Evolutionary conservation across 2,888 invertebrate genomes (phyloP).

Genomic region (Eubasilissa splendida): DNA sequence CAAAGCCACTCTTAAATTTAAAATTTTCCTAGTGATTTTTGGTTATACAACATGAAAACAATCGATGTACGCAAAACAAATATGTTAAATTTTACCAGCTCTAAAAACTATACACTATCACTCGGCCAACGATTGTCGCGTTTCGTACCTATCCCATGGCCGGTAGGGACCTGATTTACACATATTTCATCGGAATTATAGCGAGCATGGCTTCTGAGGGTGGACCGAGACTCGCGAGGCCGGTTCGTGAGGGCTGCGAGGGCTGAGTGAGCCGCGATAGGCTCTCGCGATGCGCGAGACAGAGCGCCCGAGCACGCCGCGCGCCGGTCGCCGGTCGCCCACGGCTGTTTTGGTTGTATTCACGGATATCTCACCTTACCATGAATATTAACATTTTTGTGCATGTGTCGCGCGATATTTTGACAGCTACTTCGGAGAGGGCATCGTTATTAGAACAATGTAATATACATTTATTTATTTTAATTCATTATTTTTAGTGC

Average conservation of each 20-base stretch:
- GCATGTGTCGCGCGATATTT: no score
- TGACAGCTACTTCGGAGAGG: no score
- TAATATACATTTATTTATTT: no score
- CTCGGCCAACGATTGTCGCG: not conserved
- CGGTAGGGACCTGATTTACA: not conserved
- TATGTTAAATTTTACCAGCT: no score
- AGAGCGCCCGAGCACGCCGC: conserved; percentile 45
- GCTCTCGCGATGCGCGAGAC: not conserved
- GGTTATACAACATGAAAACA: no score
- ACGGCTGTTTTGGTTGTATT: not conserved
- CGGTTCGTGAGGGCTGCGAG: conserved; percentile 9
- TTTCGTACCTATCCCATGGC: not conserved
- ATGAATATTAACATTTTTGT: not conserved
- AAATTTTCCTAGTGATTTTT: no score
- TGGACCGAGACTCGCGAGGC: conserved; percentile 3
- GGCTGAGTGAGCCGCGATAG: conserved; percentile 38
- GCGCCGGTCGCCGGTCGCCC: conserved; percentile 10
- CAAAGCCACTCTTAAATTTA: no score
- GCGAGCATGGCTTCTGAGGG: not conserved
- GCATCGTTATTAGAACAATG: no score
- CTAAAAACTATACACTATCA: no score
- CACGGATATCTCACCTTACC: not conserved
- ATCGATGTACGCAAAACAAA: no score
- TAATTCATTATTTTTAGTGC: no score
- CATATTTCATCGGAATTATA: not conserved